Evolutionary conservation across 2,888 invertebrate species (phyloP).

Genomic region (Timema cristinae): DNA sequence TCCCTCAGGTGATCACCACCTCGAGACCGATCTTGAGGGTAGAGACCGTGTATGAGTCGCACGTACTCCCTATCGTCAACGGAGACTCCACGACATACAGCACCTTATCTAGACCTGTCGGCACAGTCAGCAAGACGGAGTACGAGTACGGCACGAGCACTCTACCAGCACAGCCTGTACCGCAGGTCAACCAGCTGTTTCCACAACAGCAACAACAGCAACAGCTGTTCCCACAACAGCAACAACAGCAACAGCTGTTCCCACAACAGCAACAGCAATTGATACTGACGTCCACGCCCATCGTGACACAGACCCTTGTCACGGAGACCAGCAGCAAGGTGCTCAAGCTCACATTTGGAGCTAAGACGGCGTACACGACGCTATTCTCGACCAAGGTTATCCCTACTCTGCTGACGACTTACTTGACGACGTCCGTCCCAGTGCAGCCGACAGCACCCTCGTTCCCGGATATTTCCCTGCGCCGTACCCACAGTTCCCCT

Average conservation of each 20-base stretch:
- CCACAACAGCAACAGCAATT: conserved; percentile 54
- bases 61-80: conserved; percentile 72
- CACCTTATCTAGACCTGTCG: conserved; percentile 74
- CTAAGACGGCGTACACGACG: conserved; percentile 83
- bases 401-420: conserved; percentile 78
- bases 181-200: conserved; percentile 42
- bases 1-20: conserved; percentile 69
- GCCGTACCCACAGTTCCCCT: conserved; percentile 71
- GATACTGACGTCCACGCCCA: conserved; percentile 72
- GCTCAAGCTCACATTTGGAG: conserved; percentile 84
- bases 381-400: conserved; percentile 78
- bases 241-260: conserved; percentile 31
- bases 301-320: conserved; percentile 74
- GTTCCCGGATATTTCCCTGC: conserved; percentile 76
- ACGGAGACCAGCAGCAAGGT: conserved; percentile 77
- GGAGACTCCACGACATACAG: conserved; percentile 71
- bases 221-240: conserved; percentile 30
- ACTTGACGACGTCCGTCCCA: conserved; percentile 74
- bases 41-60: conserved; percentile 78
- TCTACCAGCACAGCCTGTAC: conserved; percentile 53
- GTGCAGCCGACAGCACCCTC: conserved; percentile 58
- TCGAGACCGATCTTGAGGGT: conserved; percentile 64
- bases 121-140: conserved; percentile 74
- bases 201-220: conserved; percentile 34
- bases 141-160: conserved; percentile 74